A percentile compares a stretch with the other conserved stretches of the same genome.
These are phyloP conservation scores for Poecilia gillii DNA, from an alignment of 2,797 vertebrate species.

Conservation along the genomic window DNA sequence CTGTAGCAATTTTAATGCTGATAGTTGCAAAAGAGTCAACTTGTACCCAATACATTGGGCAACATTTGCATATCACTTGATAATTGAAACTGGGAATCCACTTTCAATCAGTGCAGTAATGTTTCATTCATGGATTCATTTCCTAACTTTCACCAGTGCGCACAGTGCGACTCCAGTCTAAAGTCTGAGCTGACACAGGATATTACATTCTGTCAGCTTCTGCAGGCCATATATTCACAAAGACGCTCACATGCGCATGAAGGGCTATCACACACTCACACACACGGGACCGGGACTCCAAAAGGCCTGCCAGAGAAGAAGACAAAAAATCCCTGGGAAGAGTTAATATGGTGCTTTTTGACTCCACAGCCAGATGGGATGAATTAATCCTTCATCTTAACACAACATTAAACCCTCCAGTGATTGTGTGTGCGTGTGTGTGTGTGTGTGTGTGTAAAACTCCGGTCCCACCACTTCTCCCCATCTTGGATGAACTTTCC, in stretches of 20 bases:
- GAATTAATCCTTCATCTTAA: slow-evolving; percentile 74
- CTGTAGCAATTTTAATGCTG: background rate
- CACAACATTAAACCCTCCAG: slow-evolving; percentile 56
- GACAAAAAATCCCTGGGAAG: slow-evolving; percentile 69
- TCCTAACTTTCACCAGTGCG: slow-evolving; percentile 2
- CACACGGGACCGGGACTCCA: slow-evolving; percentile 16
- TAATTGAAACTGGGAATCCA: background rate
- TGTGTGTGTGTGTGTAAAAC: slow-evolving; percentile 24
- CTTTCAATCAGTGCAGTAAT: background rate
- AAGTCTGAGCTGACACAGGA: slow-evolving; percentile 29
- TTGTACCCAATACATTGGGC: background rate
- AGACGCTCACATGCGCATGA: slow-evolving; percentile 11
- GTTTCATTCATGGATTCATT: background rate
- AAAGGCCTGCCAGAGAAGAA: slow-evolving; percentile 49
- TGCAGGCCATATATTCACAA: slow-evolving; percentile 14
- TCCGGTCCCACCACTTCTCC: slow-evolving; percentile 34
- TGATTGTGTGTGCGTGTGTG: slow-evolving; percentile 30
- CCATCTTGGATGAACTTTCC: slow-evolving; percentile 44
- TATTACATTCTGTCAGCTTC: slow-evolving; percentile 21
- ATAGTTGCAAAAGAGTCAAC: background rate
- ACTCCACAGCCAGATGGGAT: slow-evolving; percentile 69
- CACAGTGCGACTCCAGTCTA: slow-evolving; percentile 12
- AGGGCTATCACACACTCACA: slow-evolving; percentile 19
- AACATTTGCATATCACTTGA: slow-evolving; percentile 2
- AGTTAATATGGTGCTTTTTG: slow-evolving; percentile 66